These are phyloP conservation scores for Halichondria panicea DNA, from an alignment of 37 sponge, comb jelly and placozoan species.

Conservation along the genomic window DNA sequence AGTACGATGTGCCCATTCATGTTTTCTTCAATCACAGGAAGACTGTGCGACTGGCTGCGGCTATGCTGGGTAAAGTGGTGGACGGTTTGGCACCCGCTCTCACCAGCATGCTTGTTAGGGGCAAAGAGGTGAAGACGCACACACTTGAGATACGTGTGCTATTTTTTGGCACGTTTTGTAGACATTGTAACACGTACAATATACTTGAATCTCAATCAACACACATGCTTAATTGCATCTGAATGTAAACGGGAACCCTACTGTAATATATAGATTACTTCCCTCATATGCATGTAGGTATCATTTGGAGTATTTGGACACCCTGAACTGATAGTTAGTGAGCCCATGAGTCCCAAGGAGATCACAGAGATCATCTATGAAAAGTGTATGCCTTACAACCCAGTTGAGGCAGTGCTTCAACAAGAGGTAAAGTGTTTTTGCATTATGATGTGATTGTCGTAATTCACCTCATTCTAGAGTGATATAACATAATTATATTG, in stretches of 20 bases:
- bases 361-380: conserved; percentile 63
- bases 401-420: conserved; percentile 73
- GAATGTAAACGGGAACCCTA: background rate
- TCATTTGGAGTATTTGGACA: conserved; percentile 80
- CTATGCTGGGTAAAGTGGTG: conserved; percentile 76
- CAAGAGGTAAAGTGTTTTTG: conserved; percentile 60
- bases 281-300: conserved; percentile 40
- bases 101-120: conserved; percentile 70
- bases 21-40: conserved; percentile 35
- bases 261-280: background rate
- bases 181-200: too few species aligned
- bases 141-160: too few species aligned
- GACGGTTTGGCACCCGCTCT: conserved; percentile 87
- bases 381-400: conserved; percentile 60
- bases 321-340: conserved; percentile 64
- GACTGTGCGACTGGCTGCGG: conserved; percentile 72
- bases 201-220: too few species aligned
- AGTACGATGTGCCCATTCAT: background rate
- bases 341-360: conserved; percentile 72
- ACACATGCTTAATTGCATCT: too few species aligned
- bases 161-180: too few species aligned
- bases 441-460: too few species aligned
- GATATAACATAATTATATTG: background rate
- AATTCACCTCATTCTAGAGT: too few species aligned
- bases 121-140: conserved; percentile 36